Conservation (phyloP, 2,888 invertebrate genomes). For the Tiphia femorata region DNA sequence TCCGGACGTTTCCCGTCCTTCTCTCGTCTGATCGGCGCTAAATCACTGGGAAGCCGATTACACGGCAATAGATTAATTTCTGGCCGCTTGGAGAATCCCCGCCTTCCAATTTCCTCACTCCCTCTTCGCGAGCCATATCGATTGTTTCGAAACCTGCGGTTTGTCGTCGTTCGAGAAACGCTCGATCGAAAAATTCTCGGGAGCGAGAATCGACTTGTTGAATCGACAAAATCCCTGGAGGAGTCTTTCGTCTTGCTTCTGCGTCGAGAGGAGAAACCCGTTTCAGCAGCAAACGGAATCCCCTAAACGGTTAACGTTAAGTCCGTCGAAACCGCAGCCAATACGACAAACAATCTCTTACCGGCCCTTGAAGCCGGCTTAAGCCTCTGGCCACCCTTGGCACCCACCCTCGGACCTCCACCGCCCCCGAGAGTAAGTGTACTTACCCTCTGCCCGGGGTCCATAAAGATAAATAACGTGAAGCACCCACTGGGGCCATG, state of each 20-base stretch:
- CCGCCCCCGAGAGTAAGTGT: slow-evolving; percentile 58
- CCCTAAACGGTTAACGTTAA: slow-evolving; percentile 60
- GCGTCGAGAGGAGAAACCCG: not conserved
- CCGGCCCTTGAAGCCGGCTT: slow-evolving; percentile 59
- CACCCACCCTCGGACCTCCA: slow-evolving; percentile 40
- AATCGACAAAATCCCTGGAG: slow-evolving; percentile 25
- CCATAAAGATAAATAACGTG: slow-evolving; percentile 69
- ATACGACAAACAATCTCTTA: slow-evolving; percentile 67
- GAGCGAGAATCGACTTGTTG: slow-evolving; percentile 35
- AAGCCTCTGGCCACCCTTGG: slow-evolving; percentile 36
- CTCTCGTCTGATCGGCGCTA: slow-evolving; percentile 46
- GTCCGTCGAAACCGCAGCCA: slow-evolving; percentile 59
- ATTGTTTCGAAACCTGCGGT: slow-evolving; percentile 3
- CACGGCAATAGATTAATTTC: slow-evolving; percentile 64
- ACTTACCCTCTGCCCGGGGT: slow-evolving; percentile 69
- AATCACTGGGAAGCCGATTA: slow-evolving; percentile 66
- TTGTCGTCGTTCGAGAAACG: not conserved
- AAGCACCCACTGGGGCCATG: slow-evolving; percentile 39
- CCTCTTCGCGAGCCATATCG: too few species aligned
- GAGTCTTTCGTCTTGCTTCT: not conserved
- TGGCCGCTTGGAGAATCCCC: slow-evolving; percentile 35
- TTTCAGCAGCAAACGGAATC: too few species aligned
- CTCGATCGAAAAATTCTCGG: not conserved
- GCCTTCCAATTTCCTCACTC: slow-evolving; percentile 1
- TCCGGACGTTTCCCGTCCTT: slow-evolving; percentile 45